A percentile compares a stretch with the other conserved stretches of the same genome.
These are phyloP conservation scores for Hippocampus comes DNA, from an alignment of 2,113 vertebrate genomes.

Conservation along the genomic window DNA sequence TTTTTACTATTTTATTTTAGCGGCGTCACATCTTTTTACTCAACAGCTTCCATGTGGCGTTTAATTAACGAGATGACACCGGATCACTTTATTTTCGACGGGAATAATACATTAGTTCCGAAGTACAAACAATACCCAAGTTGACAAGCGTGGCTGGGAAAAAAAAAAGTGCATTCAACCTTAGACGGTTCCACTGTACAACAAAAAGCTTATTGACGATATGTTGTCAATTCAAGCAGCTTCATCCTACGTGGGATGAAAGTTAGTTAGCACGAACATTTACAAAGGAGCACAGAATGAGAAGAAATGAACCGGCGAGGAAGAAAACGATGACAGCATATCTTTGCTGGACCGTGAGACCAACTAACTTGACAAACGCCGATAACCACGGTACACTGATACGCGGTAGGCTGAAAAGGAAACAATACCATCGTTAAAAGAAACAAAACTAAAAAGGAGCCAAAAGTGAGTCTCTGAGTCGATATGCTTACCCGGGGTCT, in stretches of 20 bases:
- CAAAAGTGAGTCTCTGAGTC: neutral
- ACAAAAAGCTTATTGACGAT: constrained; percentile 33
- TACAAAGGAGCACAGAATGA: neutral
- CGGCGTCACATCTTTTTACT: neutral
- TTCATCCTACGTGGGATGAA: constrained; percentile 55
- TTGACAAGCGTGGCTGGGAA: neutral
- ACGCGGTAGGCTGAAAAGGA: constrained; percentile 67
- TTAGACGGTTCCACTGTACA: constrained; percentile 10
- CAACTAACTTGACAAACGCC: constrained; percentile 91
- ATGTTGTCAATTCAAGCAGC: constrained; percentile 53
- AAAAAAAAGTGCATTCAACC: neutral
- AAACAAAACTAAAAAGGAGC: neutral
- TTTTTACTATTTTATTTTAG: neutral
- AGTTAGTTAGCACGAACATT: constrained; percentile 51
- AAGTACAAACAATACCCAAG: neutral
- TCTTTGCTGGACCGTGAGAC: constrained; percentile 73
- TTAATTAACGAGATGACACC: neutral
- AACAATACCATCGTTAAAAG: constrained; percentile 53
- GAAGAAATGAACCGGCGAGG: constrained; percentile 4
- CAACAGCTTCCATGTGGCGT: neutral
- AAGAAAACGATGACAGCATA: constrained; percentile 31
- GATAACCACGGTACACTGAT: constrained; percentile 83
- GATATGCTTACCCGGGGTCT: constrained; percentile 84
- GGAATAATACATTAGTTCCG: neutral
- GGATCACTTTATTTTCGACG: neutral